Percentiles rank a stretch among this genome's conserved stretches.
These are phyloP conservation scores for Heliconius ethilla DNA, from an alignment of 2,888 invertebrate species.

Conservation along the genomic window DNA sequence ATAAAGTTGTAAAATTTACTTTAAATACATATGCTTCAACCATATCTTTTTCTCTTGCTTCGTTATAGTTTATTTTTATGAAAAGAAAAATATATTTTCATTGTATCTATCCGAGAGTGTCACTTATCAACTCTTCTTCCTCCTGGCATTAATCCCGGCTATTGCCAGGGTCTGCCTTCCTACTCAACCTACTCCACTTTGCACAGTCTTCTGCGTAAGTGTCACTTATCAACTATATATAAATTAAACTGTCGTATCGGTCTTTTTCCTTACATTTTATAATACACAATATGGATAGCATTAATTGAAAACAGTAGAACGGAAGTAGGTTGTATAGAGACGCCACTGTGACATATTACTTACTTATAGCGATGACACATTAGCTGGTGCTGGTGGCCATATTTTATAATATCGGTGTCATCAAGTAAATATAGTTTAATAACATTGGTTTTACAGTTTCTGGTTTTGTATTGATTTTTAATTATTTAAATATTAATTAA, in stretches of 20 bases:
- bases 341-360: slow-evolving; percentile 11
- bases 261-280: not conserved
- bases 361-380: slow-evolving; percentile 9
- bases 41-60: not conserved
- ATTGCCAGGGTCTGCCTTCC: too few relatives aligned
- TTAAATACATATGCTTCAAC: not conserved
- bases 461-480: not conserved
- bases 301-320: slow-evolving; percentile 15
- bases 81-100: not conserved
- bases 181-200: too few relatives aligned
- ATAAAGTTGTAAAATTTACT: too few relatives aligned
- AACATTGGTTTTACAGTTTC: not conserved
- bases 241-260: not conserved
- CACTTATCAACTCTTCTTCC: not conserved
- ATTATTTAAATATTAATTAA: too few relatives aligned
- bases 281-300: not conserved
- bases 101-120: not conserved
- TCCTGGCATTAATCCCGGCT: too few relatives aligned
- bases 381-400: not conserved
- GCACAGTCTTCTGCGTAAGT: not conserved
- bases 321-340: slow-evolving; percentile 13
- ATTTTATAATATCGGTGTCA: slow-evolving; percentile 1
- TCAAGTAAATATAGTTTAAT: not conserved
- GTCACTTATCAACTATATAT: not conserved
- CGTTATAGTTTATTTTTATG: too few relatives aligned